Base-by-base conservation (phyloP, 2,888 invertebrate species). In the Pristionchus japonicus region DNA sequence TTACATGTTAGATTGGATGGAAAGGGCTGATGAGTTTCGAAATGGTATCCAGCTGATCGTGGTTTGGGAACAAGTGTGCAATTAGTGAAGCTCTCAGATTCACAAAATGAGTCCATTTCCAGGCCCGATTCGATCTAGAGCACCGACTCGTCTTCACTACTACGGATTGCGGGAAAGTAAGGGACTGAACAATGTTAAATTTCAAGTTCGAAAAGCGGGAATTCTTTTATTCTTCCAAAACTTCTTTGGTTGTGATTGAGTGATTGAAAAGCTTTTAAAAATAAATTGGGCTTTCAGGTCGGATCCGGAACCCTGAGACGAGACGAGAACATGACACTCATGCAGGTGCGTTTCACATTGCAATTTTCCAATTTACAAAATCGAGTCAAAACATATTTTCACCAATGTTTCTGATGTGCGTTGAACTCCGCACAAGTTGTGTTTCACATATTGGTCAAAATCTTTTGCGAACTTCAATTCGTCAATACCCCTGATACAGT, bases 91-190 rank as follows among this genome's bases (percentile, higher is more conserved):
- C n/a, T n/a, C n/a, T n/a, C n/a, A n/a, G n/a, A n/a, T n/a, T n/a
- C n/a, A n/a, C n/a, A n/a, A n/a, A 52, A 15, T 52, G 6, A 52
- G 17, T 47, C 20, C 23, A 23, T n/a, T 77, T 77, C 7, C 47
- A 77, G 77, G 77, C 77, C n/a, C 40, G 43, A 1, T 77, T 77
- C 77, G 77, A 77, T 27, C 77, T 77, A 43, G 77, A 77, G 47
- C 77, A 77, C 77, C 43, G 43, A 34, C 23, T 77, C 47, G 47
- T 27, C 1, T 40, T 77, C 43, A 43, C 20, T 2, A 23, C 43
- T 1, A 77, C 77, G 11, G 77, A 77, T 27, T 77, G 77, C 43
- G n/a, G 77, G 6, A 43, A 40, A 11, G 77, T 77, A 20, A 61
- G 11, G 27, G 1, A 27, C 61, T 20, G 3, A 7, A 3, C 2